Evolutionary conservation across 1,140 invertebrate genomes (phyloP).

Genomic region (Bemisia tabaci): DNA sequence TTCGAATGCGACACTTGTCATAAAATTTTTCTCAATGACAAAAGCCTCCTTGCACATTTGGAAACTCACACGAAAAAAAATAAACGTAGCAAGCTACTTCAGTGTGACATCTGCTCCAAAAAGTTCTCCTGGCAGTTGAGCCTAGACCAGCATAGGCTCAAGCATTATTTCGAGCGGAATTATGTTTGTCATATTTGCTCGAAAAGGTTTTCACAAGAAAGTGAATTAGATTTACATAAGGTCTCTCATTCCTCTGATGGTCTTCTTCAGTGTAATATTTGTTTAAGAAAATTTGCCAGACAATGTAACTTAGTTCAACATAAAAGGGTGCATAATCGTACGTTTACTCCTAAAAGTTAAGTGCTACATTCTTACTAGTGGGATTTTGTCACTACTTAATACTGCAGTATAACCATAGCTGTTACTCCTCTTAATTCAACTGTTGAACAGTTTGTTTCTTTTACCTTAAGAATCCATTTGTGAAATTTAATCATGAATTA

Average conservation of each 20-base stretch:
- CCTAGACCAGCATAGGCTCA: background rate
- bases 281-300: background rate
- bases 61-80: background rate
- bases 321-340: background rate
- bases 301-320: background rate
- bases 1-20: background rate
- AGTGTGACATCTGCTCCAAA: background rate
- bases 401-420: too few relatives aligned
- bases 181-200: background rate
- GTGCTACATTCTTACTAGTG: too few relatives aligned
- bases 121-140: background rate
- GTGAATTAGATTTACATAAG: background rate
- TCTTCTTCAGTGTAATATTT: background rate
- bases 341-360: background rate
- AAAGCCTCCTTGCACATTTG: background rate
- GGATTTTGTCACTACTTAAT: too few relatives aligned
- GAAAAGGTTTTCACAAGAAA: background rate
- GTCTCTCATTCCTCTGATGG: background rate
- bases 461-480: too few relatives aligned
- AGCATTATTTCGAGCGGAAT: background rate
- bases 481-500: too few relatives aligned
- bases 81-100: background rate
- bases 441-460: too few relatives aligned
- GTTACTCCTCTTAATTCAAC: too few relatives aligned
- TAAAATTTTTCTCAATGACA: background rate